A percentile compares a stretch with the other conserved stretches of the same genome.
Evolutionary conservation across 2,888 invertebrate genomes (phyloP).

Genomic region (Pheosia gnoma): DNA sequence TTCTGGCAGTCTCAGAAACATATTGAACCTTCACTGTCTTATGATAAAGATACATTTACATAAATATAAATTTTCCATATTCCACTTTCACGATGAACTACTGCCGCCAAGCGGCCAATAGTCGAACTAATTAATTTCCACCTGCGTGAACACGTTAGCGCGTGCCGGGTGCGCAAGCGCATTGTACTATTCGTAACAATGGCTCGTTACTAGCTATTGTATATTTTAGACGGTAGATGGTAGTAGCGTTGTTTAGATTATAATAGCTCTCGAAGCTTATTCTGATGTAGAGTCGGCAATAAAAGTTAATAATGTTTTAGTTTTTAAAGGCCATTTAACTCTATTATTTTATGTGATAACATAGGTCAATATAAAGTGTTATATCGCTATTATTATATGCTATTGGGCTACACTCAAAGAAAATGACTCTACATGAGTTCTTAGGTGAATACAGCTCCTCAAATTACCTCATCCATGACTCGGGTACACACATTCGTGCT

Average conservation of each 20-base stretch:
- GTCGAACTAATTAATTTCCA: slow-evolving; percentile 29
- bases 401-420: no score
- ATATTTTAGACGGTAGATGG: slow-evolving; percentile 45
- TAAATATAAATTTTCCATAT: not conserved
- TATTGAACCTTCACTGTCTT: no score
- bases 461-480: no score
- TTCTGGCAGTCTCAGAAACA: no score
- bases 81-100: slow-evolving; percentile 19
- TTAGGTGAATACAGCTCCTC: no score
- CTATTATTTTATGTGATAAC: no score
- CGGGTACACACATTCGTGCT: no score
- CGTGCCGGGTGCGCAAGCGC: slow-evolving; percentile 22
- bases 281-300: not conserved
- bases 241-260: slow-evolving; percentile 19
- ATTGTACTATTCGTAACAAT: slow-evolving; percentile 30
- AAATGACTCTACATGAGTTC: no score
- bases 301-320: not conserved
- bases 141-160: slow-evolving; percentile 25
- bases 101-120: slow-evolving; percentile 50
- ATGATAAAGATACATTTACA: no score
- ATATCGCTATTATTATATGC: no score
- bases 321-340: not conserved
- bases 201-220: slow-evolving; percentile 31
- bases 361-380: no score
- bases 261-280: not conserved